phyloP scores from a whole-genome alignment of 2,113 vertebrate species.

The Macheiramphus alcinus region DNA sequence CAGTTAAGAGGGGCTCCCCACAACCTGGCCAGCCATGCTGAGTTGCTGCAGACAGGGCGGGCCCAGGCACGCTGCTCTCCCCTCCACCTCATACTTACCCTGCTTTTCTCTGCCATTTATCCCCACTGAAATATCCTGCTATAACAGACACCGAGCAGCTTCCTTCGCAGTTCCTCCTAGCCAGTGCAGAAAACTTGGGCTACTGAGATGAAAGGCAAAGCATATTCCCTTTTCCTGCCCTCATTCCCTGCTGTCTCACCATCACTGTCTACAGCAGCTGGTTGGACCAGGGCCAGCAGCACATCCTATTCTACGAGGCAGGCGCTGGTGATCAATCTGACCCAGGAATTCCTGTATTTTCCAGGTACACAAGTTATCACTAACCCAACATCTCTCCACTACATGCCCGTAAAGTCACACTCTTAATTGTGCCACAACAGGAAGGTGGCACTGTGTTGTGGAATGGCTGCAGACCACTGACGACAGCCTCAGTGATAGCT shows the following conservation, averaged over 20 bases:
- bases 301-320: background rate
- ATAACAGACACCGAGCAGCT: background rate
- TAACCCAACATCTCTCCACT: background rate
- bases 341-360: background rate
- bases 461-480: background rate
- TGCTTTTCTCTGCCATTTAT: background rate
- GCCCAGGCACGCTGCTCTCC: background rate
- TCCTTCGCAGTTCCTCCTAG: background rate
- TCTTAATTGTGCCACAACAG: background rate
- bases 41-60: background rate
- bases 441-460: background rate
- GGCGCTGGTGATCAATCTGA: background rate
- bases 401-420: background rate
- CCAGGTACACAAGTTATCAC: background rate
- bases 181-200: background rate
- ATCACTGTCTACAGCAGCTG: background rate
- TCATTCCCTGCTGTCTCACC: background rate
- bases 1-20: background rate
- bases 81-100: background rate
- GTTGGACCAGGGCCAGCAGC: background rate
- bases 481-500: background rate
- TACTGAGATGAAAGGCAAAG: background rate
- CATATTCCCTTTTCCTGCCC: background rate
- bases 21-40: background rate
- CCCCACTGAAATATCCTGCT: background rate